Percentiles rank a stretch among this genome's conserved stretches.
Evolutionary conservation across 2,113 vertebrate species (phyloP).

Genomic region (Ciconia maguari): DNA sequence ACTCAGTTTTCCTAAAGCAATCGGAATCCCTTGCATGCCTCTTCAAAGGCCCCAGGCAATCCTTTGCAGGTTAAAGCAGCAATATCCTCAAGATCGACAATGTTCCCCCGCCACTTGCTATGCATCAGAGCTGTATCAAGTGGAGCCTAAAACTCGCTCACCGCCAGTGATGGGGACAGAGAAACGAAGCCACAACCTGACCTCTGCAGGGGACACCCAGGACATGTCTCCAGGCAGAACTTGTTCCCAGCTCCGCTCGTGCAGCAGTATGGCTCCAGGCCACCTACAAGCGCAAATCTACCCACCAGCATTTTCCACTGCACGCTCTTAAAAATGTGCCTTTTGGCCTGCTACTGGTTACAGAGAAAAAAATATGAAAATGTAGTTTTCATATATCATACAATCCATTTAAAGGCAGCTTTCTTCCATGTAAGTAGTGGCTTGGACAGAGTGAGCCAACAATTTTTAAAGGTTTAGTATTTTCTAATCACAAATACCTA

Average conservation of each 20-base stretch:
- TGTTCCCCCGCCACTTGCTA: accelerated
- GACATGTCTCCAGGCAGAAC: neutral
- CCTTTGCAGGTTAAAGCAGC: neutral
- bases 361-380: neutral
- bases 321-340: neutral
- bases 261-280: neutral
- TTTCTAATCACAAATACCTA: neutral
- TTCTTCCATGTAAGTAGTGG: neutral
- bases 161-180: neutral
- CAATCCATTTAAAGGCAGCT: neutral
- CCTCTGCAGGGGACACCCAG: accelerated
- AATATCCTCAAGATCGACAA: neutral
- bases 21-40: neutral
- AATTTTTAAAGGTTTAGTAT: neutral
- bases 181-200: neutral
- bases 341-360: neutral
- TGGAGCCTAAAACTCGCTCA: neutral
- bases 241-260: neutral
- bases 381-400: neutral
- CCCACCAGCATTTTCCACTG: neutral
- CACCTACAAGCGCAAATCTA: neutral
- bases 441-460: neutral
- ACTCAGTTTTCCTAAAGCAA: neutral
- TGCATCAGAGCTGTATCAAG: neutral
- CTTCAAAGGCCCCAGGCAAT: neutral